Base-by-base conservation (phyloP, 2,113 vertebrate genomes). In the Speoplatyrhinus poulsoni region DNA sequence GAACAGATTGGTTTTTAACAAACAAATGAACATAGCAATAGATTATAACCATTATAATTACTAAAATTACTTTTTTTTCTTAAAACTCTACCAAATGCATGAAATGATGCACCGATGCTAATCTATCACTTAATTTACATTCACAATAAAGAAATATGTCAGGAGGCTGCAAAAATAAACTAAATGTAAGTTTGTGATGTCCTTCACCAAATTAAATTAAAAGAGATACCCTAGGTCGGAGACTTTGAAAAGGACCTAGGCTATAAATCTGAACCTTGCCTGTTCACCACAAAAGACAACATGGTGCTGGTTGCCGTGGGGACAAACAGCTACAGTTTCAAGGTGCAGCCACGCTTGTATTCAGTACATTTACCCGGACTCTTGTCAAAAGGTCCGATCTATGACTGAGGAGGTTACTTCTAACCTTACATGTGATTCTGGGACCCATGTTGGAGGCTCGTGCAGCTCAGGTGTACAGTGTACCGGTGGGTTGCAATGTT, bases 301-400 rank as follows among this genome's bases (percentile, higher is more conserved):
- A 62, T n/a, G 16, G 60, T 32, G 36, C 52, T 17, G n/a, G 69
- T 82, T 80, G 61, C 78, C 59, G 80, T 80, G 67, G 80, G 46
- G 63, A 82, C 70, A 63, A 70, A 75, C 13, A 77, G 79, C 47
- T 57, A 26, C 53, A 48, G 56, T 41, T 41, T 61, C 46, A 73
- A 77, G 85, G 71, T 74, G 73, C 62, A 84, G 66, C 54, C 54
- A 70, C 19, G 71, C 62, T 65, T 26, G 76, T 63, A 41, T 61
- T 8, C 41, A 11, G 13, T 67, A 12, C 15, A 46, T 64, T 74
- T 41, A 72, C 2, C 26, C 13, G n/a, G 49, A 11, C 58, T 60
- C 32, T 41, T 15, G 1, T 60, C 33, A 16, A 61, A 61, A 61
- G 41, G n/a, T 10, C 60, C 11, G 8, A 54, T 47, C 15, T 17